These are phyloP conservation scores for Felis catus DNA, from an alignment of 2,113 vertebrate genomes.

Conservation along the genomic window F.catus_Fca126_mat1.0 CM031428.1:53905001-53905500, in stretches of 20 bases:
- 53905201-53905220: background rate
- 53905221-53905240: slow-evolving; percentile 38
- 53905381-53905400: slow-evolving; percentile 71
- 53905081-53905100: background rate
- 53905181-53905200: background rate
- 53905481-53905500: slow-evolving; percentile 17
- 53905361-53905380: slow-evolving; percentile 65
- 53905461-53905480: slow-evolving; percentile 3
- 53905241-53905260: slow-evolving; percentile 61
- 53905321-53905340: slow-evolving; percentile 4
- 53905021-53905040: background rate
- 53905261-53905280: slow-evolving; percentile 59
- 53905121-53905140: background rate
- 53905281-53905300: slow-evolving; percentile 57
- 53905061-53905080: background rate
- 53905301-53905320: slow-evolving; percentile 45
- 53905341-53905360: slow-evolving; percentile 57
- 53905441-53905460: background rate
- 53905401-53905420: slow-evolving; percentile 67
- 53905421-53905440: slow-evolving; percentile 65
- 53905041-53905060: background rate
- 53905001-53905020: background rate
- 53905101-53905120: background rate
- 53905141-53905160: background rate
- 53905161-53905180: background rate